Base-by-base conservation (phyloP, 2,888 invertebrate genomes). In the Adineta ricciae region DNA sequence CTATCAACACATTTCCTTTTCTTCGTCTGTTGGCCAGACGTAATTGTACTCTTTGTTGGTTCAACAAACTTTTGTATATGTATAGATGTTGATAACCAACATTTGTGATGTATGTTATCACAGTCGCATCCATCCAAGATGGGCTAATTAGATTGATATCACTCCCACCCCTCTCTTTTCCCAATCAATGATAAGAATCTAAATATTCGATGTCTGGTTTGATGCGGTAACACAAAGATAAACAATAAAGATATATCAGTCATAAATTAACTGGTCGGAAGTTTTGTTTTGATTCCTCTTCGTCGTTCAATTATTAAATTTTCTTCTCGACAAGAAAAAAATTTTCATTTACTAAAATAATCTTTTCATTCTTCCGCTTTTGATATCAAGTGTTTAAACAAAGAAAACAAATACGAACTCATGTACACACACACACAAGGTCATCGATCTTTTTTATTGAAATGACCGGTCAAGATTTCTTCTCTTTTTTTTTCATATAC, bases 101-200 rank as follows among this genome's bases (percentile, higher is more conserved):
- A 64, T 64, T 64, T 64, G 64, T 16, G 64, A 64, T 64, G 64
- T 36, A 64, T 64, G 64, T 64, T 64, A 64, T 64, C 64, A 64
- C 32, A 64, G 64, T 64, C 64, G 64, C 64, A 64, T 64, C 14
- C 32, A 64, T 64, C 64, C 64, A 64, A 64, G 64, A 64, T 64
- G 64, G 32, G 64, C 64, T 64, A 64, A 64, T 64, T 64, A 64
- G 64, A 64, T 64, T 64, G 64, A 64, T 64, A 64, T 64, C 64
- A 64, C 64, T 64, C 64, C 64, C 64, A 64, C 64, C 64, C 64
- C 64, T 64, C 64, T 64, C 64, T 32, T 64, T 64, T 64, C 32
- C 46, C 64, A 64, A 64, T 64, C 64, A 27, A 64, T 64, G 64
- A 64, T 64, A 64, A 64, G 64, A 64, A 64, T 64, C 64, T 64